Conservation (phyloP, 2,888 invertebrate species). For the Heliconius aoede region DNA sequence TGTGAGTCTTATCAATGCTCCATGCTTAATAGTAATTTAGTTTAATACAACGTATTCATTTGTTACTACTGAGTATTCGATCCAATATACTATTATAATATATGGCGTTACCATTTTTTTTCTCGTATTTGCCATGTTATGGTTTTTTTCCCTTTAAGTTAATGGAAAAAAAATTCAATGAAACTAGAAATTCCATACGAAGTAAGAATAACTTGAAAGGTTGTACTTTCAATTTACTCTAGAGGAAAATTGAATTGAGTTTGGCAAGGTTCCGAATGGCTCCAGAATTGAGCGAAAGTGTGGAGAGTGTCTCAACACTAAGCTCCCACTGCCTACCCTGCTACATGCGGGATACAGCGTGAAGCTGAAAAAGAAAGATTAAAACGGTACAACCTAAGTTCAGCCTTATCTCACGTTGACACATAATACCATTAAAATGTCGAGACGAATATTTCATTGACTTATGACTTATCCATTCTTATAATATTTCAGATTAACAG, state of each 20-base stretch:
- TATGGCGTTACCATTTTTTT: not conserved
- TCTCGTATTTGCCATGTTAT: not conserved
- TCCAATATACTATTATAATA: not conserved
- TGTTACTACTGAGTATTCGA: not conserved
- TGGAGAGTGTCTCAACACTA: no score
- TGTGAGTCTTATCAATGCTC: conserved; percentile 7
- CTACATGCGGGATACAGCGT: no score
- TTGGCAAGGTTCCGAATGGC: no score
- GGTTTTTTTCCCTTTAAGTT: not conserved
- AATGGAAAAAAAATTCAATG: not conserved
- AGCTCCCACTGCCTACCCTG: no score
- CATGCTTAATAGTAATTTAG: not conserved
- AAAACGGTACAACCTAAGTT: no score
- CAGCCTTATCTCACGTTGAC: no score
- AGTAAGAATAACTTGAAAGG: no score
- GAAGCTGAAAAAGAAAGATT: no score
- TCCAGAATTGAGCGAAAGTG: no score
- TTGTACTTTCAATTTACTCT: no score
- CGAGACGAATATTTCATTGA: not conserved
- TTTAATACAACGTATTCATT: not conserved
- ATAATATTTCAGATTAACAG: conserved; percentile 92
- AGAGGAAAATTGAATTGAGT: no score
- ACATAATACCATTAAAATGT: no score
- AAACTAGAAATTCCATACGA: not conserved
- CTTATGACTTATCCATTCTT: not conserved